A percentile compares a stretch with the other conserved stretches of the same genome.
Evolutionary conservation across 2,888 invertebrate species (phyloP).

Genomic region (Lucinisca nassula): DNA sequence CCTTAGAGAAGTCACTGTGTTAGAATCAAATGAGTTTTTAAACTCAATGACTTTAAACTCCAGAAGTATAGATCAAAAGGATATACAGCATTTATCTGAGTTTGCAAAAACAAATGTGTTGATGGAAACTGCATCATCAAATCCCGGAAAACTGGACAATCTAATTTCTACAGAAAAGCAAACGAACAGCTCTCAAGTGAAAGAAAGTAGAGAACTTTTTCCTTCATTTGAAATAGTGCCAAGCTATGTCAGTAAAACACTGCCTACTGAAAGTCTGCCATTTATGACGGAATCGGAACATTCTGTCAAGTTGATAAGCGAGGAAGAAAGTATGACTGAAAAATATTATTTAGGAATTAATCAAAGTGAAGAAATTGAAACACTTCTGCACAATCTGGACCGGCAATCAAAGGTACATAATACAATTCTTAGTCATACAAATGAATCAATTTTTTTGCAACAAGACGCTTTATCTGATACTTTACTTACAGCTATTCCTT

Average conservation of each 20-base stretch:
- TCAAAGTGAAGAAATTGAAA: too few species aligned
- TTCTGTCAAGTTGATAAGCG: too few species aligned
- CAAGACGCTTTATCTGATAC: too few species aligned
- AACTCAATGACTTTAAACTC: background rate
- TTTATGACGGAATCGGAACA: background rate
- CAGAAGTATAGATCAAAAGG: background rate
- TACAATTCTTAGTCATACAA: too few species aligned
- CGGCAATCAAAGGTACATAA: too few species aligned
- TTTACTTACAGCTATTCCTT: too few species aligned
- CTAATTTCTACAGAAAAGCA: background rate
- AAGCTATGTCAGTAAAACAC: background rate
- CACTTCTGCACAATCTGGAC: too few species aligned
- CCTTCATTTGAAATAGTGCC: background rate
- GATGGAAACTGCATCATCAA: background rate
- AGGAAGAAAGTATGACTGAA: too few species aligned
- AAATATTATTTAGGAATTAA: too few species aligned
- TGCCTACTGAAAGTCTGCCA: background rate
- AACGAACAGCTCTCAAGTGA: background rate
- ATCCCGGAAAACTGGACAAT: too few species aligned
- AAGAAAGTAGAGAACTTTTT: background rate
- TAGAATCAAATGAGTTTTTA: background rate
- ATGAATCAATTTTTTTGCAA: too few species aligned
- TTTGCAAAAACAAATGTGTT: background rate
- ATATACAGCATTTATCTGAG: background rate
- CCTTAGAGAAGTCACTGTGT: too few species aligned